Conservation (phyloP, 2,888 invertebrate species). For the Drosophila nr. perissopoda region DNA sequence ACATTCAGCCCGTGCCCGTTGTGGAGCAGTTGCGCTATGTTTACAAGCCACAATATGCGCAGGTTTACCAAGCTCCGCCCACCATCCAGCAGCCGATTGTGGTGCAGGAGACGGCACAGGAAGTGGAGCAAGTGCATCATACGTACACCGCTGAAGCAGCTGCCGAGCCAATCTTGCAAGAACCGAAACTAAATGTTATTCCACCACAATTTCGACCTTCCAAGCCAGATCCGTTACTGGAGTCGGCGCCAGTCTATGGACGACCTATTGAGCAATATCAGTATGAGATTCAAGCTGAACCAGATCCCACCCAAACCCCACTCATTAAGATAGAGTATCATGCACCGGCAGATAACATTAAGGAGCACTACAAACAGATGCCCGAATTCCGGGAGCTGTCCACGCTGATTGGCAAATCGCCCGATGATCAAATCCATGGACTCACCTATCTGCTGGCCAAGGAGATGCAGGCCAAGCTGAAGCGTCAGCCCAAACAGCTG, state of each 20-base stretch:
- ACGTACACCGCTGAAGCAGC: conserved; percentile 60
- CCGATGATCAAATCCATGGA: conserved; percentile 86
- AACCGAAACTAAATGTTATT: conserved; percentile 11
- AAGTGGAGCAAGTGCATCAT: conserved; percentile 63
- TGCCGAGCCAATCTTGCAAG: conserved; percentile 4
- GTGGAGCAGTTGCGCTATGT: conserved; percentile 80
- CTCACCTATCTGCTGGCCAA: conserved; percentile 85
- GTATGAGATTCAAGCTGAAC: conserved; percentile 51
- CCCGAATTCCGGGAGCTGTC: conserved; percentile 84
- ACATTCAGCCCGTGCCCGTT: conserved; percentile 77
- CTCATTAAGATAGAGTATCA: conserved; percentile 78
- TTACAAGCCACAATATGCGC: conserved; percentile 56
- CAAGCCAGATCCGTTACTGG: conserved; percentile 63
- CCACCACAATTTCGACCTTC: conserved; percentile 71
- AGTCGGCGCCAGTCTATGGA: conserved; percentile 32
- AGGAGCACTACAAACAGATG: conserved; percentile 78
- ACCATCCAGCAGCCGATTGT: conserved; percentile 73
- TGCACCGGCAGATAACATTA: conserved; percentile 57
- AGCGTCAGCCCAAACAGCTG: conserved; percentile 67
- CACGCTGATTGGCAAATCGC: conserved; percentile 86
- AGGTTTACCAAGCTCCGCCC: conserved; percentile 30
- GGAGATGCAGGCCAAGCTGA: conserved; percentile 81
- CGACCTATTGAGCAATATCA: conserved; percentile 62
- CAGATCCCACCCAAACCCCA: conserved; percentile 27
- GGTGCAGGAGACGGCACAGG: conserved; percentile 53